A percentile compares a stretch with the other conserved stretches of the same genome.
Conservation (phyloP, 2,888 invertebrate species). For the Lordiphosa andalusiaca region DNA sequence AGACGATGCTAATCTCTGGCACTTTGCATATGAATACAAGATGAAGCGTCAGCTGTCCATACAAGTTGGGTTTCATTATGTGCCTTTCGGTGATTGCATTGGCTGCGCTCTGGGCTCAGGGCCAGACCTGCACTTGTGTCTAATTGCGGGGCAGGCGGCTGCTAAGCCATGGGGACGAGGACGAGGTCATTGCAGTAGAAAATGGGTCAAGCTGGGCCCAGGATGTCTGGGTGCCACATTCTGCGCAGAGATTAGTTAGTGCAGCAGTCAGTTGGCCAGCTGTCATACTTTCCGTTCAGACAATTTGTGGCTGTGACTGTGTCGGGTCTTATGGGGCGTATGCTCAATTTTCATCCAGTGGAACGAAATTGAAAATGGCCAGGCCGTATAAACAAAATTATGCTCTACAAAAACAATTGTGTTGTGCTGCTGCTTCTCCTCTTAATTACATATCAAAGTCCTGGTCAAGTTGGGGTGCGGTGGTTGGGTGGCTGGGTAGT, state of each 20-base stretch:
- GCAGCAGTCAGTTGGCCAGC: conserved; percentile 17
- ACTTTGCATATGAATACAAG: conserved; percentile 32
- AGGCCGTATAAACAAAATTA: no score
- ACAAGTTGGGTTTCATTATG: conserved; percentile 11
- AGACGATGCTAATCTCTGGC: conserved; percentile 6
- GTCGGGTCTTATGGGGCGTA: conserved; percentile 3
- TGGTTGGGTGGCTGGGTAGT: not conserved
- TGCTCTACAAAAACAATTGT: no score
- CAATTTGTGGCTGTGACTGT: not conserved
- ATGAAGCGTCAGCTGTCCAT: conserved; percentile 18
- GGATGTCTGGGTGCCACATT: conserved; percentile 34
- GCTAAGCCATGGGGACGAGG: conserved; percentile 8
- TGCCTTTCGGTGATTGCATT: conserved; percentile 12
- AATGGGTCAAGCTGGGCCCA: conserved; percentile 52
- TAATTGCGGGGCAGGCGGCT: conserved; percentile 30
- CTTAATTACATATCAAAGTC: conserved; percentile 36
- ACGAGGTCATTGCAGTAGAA: conserved; percentile 37
- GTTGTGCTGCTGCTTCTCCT: conserved; percentile 13
- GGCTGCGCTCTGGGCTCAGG: conserved; percentile 14
- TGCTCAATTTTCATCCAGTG: conserved; percentile 1
- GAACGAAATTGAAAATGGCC: no score
- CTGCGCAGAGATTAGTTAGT: conserved; percentile 31
- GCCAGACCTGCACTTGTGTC: conserved; percentile 27
- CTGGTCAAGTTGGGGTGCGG: not conserved
- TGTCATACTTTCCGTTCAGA: conserved; percentile 17